Conservation (phyloP, 2,113 vertebrate species). For the Microtus pennsylvanicus region DNA sequence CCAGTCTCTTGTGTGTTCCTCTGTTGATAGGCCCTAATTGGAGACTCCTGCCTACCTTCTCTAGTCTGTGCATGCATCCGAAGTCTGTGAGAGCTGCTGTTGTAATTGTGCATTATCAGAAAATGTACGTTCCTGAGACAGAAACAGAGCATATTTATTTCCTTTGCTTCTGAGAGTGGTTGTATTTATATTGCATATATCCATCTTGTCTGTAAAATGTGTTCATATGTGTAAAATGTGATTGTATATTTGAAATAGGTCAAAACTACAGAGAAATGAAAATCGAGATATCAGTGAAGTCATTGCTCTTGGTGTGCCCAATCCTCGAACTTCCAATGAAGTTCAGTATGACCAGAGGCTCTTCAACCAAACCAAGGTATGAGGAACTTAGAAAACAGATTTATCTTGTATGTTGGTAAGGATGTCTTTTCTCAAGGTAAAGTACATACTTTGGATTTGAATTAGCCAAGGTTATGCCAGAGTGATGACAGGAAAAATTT, state of each 20-base stretch:
- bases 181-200: conserved; percentile 54
- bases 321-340: conserved; percentile 93
- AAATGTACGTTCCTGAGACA: neutral
- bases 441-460: neutral
- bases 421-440: neutral
- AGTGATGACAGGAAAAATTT: neutral
- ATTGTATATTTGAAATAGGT: conserved; percentile 87
- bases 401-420: neutral
- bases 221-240: neutral
- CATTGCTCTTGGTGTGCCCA: conserved; percentile 95
- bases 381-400: neutral
- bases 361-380: conserved; percentile 97
- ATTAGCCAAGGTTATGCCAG: neutral
- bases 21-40: conserved; percentile 20
- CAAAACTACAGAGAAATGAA: conserved; percentile 97
- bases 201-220: conserved; percentile 46
- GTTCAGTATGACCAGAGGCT: conserved; percentile 97
- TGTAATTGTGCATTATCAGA: neutral
- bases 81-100: conserved; percentile 46
- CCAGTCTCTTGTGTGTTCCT: conserved; percentile 13
- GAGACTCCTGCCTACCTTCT: conserved; percentile 1
- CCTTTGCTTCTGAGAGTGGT: conserved; percentile 40
- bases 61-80: neutral
- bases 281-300: conserved; percentile 98
- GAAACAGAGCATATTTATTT: conserved; percentile 35